Percentiles rank a stretch among this genome's conserved stretches.
These are phyloP conservation scores for Meta bourneti DNA, from an alignment of 2,888 invertebrate species.

Conservation along the genomic window DNA sequence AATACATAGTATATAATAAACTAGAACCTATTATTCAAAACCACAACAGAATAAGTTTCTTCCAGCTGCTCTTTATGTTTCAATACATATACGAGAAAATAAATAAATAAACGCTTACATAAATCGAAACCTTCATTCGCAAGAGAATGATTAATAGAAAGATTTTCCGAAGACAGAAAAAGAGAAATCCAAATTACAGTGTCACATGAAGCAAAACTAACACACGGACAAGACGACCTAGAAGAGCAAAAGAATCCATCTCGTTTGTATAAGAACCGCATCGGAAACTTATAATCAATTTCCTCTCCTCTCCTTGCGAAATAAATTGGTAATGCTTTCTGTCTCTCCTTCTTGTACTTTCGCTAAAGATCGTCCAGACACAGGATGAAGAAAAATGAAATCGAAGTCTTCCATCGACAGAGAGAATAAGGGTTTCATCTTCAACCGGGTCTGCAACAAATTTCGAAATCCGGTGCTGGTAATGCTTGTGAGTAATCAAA, in stretches of 20 bases:
- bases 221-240: neutral
- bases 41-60: too few species aligned
- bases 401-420: neutral
- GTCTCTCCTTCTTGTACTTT: neutral
- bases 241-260: neutral
- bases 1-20: too few species aligned
- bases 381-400: neutral
- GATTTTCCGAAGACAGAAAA: too few species aligned
- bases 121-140: too few species aligned
- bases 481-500: slow-evolving; percentile 32
- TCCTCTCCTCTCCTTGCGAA: neutral
- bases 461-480: slow-evolving; percentile 5
- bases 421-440: neutral
- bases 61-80: too few species aligned
- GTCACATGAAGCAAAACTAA: neutral
- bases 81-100: too few species aligned
- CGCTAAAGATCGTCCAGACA: neutral
- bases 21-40: too few species aligned
- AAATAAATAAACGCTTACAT: too few species aligned
- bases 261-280: neutral
- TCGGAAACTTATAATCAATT: neutral
- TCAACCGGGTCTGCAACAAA: neutral
- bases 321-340: neutral
- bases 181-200: too few species aligned
- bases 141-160: too few species aligned